Conservation (phyloP, 1,140 invertebrate genomes). For the Augochlora pura region DNA sequence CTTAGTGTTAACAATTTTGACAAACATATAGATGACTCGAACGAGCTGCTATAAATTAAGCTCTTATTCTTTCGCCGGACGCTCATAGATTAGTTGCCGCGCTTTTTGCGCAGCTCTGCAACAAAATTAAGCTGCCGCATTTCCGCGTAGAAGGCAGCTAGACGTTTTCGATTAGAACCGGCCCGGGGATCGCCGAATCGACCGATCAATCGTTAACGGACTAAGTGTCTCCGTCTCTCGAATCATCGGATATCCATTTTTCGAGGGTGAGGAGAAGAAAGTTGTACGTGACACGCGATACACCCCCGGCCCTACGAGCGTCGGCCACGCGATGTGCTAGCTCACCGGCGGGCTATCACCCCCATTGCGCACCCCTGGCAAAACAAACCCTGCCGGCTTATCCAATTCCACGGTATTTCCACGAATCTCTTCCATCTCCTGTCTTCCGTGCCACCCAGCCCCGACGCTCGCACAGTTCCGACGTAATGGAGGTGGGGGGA, state of each 20-base stretch:
- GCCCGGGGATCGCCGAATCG: constrained; percentile 7
- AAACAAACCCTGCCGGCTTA: constrained; percentile 70
- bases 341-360: constrained; percentile 37
- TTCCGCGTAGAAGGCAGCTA: no score
- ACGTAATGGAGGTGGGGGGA: constrained; percentile 61
- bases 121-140: no score
- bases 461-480: constrained; percentile 36
- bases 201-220: constrained; percentile 35
- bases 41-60: no score
- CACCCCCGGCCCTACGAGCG: constrained; percentile 36
- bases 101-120: no score
- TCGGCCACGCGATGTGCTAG: constrained; percentile 52
- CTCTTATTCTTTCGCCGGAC: no score
- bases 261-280: constrained; percentile 42
- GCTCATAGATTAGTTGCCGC: no score
- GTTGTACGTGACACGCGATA: constrained; percentile 56
- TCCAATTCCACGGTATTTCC: constrained; percentile 71
- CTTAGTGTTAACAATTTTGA: no score
- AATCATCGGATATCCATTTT: constrained; percentile 48
- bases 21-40: no score
- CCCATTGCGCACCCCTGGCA: constrained; percentile 61
- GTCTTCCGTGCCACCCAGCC: constrained; percentile 43
- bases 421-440: constrained; percentile 70
- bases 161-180: no score
- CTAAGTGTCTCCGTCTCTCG: constrained; percentile 37